Evolutionary conservation across 1,140 invertebrate species (phyloP).

Genomic region (Coenobita brevimanus): DNA sequence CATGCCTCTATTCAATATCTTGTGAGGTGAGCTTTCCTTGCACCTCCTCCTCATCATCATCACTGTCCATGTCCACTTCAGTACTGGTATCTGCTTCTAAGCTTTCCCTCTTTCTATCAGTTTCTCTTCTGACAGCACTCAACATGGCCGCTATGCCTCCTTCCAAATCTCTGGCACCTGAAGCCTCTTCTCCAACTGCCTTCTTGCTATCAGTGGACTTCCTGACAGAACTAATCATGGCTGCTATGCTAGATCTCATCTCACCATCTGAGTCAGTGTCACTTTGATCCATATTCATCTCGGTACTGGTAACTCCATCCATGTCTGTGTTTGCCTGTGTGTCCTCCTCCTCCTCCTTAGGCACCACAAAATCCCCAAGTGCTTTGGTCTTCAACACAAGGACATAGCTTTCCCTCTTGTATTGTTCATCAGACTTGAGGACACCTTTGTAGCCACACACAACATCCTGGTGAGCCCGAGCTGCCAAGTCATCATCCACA

Average conservation of each 20-base stretch:
- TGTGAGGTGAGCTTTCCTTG: conserved; percentile 22
- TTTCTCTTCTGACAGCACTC: too few species aligned
- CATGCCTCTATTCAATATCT: conserved; percentile 38
- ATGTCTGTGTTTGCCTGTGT: too few species aligned
- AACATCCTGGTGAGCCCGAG: conserved; percentile 31
- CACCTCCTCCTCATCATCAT: conserved; percentile 38
- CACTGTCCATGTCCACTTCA: conserved; percentile 21
- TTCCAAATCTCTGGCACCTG: background rate
- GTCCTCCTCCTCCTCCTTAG: conserved; percentile 1
- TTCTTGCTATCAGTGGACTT: background rate
- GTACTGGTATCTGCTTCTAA: too few species aligned
- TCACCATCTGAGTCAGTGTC: too few species aligned
- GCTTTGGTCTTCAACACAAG: background rate
- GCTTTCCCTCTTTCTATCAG: too few species aligned
- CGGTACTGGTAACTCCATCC: too few species aligned
- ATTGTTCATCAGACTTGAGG: conserved; percentile 44
- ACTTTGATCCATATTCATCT: too few species aligned
- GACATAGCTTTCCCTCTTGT: background rate
- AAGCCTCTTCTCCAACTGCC: background rate
- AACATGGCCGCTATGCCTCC: background rate
- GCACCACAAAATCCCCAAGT: background rate
- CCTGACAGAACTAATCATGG: too few species aligned
- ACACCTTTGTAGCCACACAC: conserved; percentile 36
- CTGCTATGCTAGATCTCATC: too few species aligned
- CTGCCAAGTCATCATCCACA: conserved; percentile 59